phyloP scores from a whole-genome alignment of 2,888 invertebrate genomes.

The Palloptera scutellata region DNA sequence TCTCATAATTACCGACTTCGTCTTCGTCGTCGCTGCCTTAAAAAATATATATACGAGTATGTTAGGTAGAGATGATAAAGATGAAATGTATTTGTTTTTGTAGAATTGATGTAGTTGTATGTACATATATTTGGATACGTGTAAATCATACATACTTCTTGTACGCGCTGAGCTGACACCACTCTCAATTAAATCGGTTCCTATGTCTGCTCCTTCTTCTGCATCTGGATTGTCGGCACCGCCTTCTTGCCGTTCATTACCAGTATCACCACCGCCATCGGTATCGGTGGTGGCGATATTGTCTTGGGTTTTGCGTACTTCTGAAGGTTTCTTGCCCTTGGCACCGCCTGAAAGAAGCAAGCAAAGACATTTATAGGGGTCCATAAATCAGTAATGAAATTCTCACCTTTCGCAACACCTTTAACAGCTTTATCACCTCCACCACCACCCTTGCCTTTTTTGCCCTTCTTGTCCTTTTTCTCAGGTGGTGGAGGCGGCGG shows the following conservation, averaged over 20 bases:
- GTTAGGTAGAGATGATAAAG: conserved; percentile 11
- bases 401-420: conserved; percentile 6
- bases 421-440: conserved; percentile 55
- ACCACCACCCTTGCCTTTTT: conserved; percentile 50
- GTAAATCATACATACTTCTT: background rate
- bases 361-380: no score
- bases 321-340: background rate
- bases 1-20: conserved; percentile 57
- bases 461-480: conserved; percentile 55
- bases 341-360: background rate
- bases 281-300: conserved; percentile 15
- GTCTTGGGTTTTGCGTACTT: conserved; percentile 13
- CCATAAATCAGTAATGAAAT: no score
- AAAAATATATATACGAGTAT: conserved; percentile 14
- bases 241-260: conserved; percentile 31
- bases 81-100: conserved; percentile 1
- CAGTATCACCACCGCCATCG: conserved; percentile 9
- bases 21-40: conserved; percentile 62
- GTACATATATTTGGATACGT: background rate
- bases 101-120: background rate
- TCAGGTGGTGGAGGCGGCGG: conserved; percentile 65
- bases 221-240: conserved; percentile 34
- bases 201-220: conserved; percentile 35
- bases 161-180: conserved; percentile 21
- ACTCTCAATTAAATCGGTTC: conserved; percentile 21